These are phyloP conservation scores for Torymus aiolomorphi DNA, from an alignment of 2,888 invertebrate species.

Conservation along the genomic window DNA sequence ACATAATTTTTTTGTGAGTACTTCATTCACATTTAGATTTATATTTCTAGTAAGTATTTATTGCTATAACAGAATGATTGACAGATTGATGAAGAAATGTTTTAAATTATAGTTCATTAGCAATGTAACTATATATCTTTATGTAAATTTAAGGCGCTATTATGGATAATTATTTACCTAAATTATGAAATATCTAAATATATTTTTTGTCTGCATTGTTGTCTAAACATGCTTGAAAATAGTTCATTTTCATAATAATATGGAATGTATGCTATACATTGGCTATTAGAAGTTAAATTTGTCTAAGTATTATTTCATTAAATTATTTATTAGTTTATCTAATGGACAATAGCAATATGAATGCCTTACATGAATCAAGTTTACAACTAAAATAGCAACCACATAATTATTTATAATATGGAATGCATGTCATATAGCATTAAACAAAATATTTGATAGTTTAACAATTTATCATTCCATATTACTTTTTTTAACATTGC, in stretches of 20 bases:
- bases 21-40: conserved; percentile 40
- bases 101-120: too few species aligned
- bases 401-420: too few species aligned
- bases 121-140: conserved; percentile 12
- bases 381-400: too few species aligned
- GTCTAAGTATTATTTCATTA: conserved; percentile 50
- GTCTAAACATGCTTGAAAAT: conserved; percentile 62
- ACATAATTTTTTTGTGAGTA: conserved; percentile 33
- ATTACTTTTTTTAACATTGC: too few species aligned
- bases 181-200: conserved; percentile 64
- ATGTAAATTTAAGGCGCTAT: conserved; percentile 27
- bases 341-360: conserved; percentile 7
- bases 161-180: conserved; percentile 26
- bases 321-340: conserved; percentile 17
- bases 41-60: conserved; percentile 35
- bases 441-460: too few species aligned
- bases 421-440: too few species aligned
- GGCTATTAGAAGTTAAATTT: conserved; percentile 53
- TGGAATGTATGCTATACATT: conserved; percentile 57
- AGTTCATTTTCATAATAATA: conserved; percentile 61
- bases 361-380: too few species aligned
- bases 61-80: conserved; percentile 48
- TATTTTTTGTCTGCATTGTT: conserved; percentile 59
- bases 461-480: too few species aligned
- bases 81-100: conserved; percentile 41